A percentile compares a stretch with the other conserved stretches of the same genome.
Evolutionary conservation across 1,140 invertebrate species (phyloP).

Genomic region (Aphaenogaster ashmeadi): DNA sequence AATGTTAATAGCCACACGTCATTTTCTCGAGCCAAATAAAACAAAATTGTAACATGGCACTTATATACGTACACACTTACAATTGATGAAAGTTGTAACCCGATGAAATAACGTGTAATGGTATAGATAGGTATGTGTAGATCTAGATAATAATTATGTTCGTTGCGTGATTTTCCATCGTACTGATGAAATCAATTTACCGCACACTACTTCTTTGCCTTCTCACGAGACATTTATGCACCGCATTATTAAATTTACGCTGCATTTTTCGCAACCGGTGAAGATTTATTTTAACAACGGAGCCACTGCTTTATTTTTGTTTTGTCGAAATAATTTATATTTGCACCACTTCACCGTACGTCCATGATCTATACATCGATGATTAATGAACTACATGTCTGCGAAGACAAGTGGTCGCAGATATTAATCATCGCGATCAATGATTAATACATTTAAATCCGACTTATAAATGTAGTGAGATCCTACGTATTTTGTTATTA

Average conservation of each 20-base stretch:
- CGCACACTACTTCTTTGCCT: slow-evolving; percentile 20
- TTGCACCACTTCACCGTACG: not conserved
- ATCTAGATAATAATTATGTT: slow-evolving; percentile 32
- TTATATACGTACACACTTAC: not conserved
- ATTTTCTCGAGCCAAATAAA: slow-evolving; percentile 5
- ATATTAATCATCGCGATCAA: slow-evolving; percentile 14
- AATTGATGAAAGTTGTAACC: not conserved
- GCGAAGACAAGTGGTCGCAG: not conserved
- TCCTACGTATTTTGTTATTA: not conserved
- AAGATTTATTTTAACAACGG: not conserved
- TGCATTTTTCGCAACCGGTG: not conserved
- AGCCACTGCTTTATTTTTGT: slow-evolving; percentile 15
- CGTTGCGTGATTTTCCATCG: slow-evolving; percentile 33
- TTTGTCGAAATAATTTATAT: not conserved
- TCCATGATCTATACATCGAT: not conserved
- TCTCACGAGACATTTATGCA: slow-evolving; percentile 14
- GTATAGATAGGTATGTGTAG: not conserved
- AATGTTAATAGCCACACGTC: not conserved
- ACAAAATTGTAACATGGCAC: not conserved
- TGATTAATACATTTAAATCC: slow-evolving; percentile 21
- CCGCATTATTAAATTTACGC: not conserved
- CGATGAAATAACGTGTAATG: slow-evolving; percentile 33
- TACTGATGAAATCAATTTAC: slow-evolving; percentile 40
- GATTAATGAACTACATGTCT: not conserved
- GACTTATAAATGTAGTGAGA: not conserved